phyloP scores from a whole-genome alignment of 1,140 invertebrate species.

The Cydia splendana region DNA sequence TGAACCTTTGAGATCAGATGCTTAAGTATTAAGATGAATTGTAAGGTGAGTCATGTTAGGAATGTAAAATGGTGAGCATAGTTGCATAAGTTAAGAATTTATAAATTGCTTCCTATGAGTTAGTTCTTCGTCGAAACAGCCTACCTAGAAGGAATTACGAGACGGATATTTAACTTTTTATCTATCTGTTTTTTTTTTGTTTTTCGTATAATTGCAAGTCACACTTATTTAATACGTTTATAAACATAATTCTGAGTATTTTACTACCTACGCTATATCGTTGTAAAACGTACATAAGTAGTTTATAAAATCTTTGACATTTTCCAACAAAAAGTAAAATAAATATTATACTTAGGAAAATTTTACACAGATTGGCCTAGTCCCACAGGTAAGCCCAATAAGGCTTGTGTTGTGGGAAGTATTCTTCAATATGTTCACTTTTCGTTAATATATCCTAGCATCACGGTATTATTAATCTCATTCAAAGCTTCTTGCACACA shows the following conservation, averaged over 20 bases:
- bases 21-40: conserved; percentile 55
- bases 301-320: too few relatives aligned
- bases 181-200: neutral
- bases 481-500: conserved; percentile 17
- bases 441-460: neutral
- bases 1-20: conserved; percentile 46
- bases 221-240: too few relatives aligned
- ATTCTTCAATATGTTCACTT: too few relatives aligned
- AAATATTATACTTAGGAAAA: too few relatives aligned
- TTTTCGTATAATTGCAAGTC: neutral
- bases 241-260: too few relatives aligned
- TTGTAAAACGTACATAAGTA: too few relatives aligned
- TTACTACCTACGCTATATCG: too few relatives aligned
- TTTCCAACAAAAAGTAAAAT: too few relatives aligned
- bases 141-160: neutral
- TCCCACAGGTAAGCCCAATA: too few relatives aligned
- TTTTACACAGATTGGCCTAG: too few relatives aligned
- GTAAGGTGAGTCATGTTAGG: conserved; percentile 42
- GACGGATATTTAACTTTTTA: neutral
- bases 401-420: too few relatives aligned
- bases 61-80: conserved; percentile 14
- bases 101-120: neutral
- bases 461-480: conserved; percentile 5
- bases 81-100: neutral
- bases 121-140: neutral